Evolutionary conservation across 2,113 vertebrate species (phyloP), one percentile per base, ranked within the genome.

Genomic region (Aythya baeri): DNA sequence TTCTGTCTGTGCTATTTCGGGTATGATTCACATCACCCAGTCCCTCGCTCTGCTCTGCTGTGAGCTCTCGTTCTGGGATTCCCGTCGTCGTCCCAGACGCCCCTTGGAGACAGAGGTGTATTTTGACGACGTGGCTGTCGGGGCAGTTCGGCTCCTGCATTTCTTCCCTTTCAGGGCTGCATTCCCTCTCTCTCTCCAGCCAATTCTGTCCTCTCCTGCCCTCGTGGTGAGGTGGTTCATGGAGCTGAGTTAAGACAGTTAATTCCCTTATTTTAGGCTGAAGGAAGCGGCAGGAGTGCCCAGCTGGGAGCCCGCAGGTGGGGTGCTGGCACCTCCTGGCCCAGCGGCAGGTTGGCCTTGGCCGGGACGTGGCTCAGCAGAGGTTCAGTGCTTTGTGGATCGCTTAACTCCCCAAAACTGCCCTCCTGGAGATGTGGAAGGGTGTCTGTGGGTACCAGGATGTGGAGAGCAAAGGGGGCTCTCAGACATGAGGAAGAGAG

Each of bases 351-450:
- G 31, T 32, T 11, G 44, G 29, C 55, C 22, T 72, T 80, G 34
- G 26, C 49, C 70, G 9, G 62, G 78, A 17, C 55, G n/a, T 55
- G 27, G 50, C 49, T 67, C 59, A 20, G 81, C 17, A 52, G 62
- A 44, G 73, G 6, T 31, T 95, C 89, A 94, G 89, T 88, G 88
- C 67, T 55, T 85, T 73, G 63, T 57, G 82, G 43, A 23, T 62
- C 17, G 0, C 1, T 0, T 7, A 41, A 67, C 0, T 1, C 16
- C 0, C 1, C 52, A 72, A 3, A 82, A 57, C 67, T 70, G 43
- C 20, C 36, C 21, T 1, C 0, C 17, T 57, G 14, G 66, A 87
- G 38, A 54, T 31, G 17, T 11, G 38, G 29, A 85, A 66, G 15
- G 16, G 18, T 55, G 26, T n/a, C 31, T 71, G 0, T 10, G 81